Conservation (phyloP, 2,888 invertebrate species). For the Cataglyphis altisquamis region DNA sequence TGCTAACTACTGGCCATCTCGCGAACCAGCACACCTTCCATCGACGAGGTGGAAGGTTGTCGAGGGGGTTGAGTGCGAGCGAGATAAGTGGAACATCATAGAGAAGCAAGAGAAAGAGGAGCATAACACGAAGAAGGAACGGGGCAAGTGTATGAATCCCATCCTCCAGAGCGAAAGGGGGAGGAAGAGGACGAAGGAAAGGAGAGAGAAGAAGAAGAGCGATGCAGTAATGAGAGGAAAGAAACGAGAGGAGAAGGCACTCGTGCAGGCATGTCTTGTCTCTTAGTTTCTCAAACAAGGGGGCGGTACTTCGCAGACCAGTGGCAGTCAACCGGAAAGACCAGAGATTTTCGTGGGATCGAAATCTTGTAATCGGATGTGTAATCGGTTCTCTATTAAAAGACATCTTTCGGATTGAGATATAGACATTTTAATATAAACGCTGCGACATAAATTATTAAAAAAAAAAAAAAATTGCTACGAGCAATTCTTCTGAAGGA, state of each 20-base stretch:
- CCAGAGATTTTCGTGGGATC: conserved; percentile 18
- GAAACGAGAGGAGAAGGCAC: conserved; percentile 58
- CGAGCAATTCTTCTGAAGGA: not conserved
- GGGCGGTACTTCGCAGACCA: conserved; percentile 81
- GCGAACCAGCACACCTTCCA: conserved; percentile 77
- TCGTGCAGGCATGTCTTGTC: conserved; percentile 76
- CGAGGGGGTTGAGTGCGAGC: conserved; percentile 36
- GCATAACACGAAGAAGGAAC: conserved; percentile 55
- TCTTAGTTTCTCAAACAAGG: conserved; percentile 83
- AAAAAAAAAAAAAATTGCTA: not conserved
- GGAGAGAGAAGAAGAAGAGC: conserved; percentile 56
- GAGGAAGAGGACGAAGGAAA: conserved; percentile 21
- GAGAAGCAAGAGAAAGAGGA: conserved; percentile 41
- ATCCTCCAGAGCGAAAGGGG: conserved; percentile 33
- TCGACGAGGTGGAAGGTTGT: conserved; percentile 45
- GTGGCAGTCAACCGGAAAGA: conserved; percentile 81
- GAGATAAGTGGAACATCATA: conserved; percentile 37
- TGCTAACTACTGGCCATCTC: conserved; percentile 84
- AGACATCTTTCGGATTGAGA: not conserved
- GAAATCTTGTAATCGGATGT: not conserved
- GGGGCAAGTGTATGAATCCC: conserved; percentile 52
- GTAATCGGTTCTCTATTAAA: not conserved
- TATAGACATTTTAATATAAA: not conserved
- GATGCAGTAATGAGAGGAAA: conserved; percentile 52
- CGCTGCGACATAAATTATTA: not conserved